These are phyloP conservation scores for Muntiacus muntjak DNA, from an alignment of 2,113 vertebrate genomes.

Conservation along the genomic window DNA sequence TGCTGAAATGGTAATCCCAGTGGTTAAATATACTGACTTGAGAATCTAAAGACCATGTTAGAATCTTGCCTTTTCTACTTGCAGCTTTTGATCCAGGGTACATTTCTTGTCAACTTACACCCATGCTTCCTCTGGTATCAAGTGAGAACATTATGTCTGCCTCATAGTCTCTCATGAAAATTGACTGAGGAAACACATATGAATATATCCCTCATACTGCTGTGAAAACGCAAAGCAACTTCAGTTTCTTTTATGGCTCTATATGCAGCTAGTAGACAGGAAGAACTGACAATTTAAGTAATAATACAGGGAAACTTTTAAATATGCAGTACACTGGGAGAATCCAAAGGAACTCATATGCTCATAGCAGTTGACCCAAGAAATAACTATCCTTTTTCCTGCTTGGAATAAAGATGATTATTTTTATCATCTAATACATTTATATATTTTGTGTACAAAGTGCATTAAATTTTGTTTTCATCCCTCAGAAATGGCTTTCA, in stretches of 20 bases:
- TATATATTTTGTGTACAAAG: not conserved
- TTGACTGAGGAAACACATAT: not conserved
- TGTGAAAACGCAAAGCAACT: not conserved
- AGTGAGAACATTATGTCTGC: not conserved
- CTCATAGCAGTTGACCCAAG: not conserved
- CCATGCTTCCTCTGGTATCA: not conserved
- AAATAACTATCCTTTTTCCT: not conserved
- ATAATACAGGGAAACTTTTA: not conserved
- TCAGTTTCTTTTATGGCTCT: not conserved
- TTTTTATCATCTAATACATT: not conserved
- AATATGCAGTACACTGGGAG: not conserved
- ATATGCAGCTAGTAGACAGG: not conserved
- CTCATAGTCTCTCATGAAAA: not conserved
- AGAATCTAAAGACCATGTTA: not conserved
- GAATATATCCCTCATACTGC: too few species aligned
- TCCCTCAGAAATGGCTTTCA: too few species aligned
- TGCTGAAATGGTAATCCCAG: not conserved
- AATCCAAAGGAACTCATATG: too few species aligned
- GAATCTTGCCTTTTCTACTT: not conserved
- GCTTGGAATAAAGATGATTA: too few species aligned
- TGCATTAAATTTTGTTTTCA: not conserved
- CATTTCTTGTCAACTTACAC: not conserved
- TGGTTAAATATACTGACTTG: not conserved
- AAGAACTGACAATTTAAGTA: not conserved
- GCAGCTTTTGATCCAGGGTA: not conserved